phyloP scores from a whole-genome alignment of 2,888 invertebrate genomes.

The Diloba caeruleocephala region DNA sequence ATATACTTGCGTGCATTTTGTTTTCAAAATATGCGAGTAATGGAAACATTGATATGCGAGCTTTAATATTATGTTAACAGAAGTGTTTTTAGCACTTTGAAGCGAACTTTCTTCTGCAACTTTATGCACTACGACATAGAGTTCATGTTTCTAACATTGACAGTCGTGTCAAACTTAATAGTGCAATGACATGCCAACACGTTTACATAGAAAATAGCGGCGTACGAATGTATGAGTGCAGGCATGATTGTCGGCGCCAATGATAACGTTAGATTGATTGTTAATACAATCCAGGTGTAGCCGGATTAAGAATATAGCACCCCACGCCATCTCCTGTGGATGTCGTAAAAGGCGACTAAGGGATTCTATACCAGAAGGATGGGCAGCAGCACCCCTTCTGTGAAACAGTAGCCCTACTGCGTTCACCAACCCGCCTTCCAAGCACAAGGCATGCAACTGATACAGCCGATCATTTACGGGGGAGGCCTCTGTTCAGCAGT shows the following conservation, averaged over 20 bases:
- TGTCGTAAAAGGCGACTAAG: no score
- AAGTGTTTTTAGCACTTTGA: constrained; percentile 14
- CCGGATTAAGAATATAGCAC: no score
- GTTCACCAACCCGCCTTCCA: no score
- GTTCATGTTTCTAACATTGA: constrained; percentile 25
- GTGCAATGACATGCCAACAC: constrained; percentile 53
- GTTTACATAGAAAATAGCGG: constrained; percentile 57
- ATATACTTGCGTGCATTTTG: constrained; percentile 15
- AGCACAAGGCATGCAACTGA: no score
- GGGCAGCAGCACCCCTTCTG: no score
- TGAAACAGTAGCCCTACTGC: no score
- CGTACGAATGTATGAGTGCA: constrained; percentile 12
- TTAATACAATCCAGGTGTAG: constrained; percentile 18
- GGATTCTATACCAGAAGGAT: no score
- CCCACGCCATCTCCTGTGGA: no score
- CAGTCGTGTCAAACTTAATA: constrained; percentile 60
- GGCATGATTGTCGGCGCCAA: constrained; percentile 52
- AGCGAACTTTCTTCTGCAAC: constrained; percentile 3
- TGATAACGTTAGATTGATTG: constrained; percentile 52
- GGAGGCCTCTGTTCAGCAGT: no score
- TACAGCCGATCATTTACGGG: no score
- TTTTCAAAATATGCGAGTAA: constrained; percentile 44
- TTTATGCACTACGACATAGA: constrained; percentile 12
- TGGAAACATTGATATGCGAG: constrained; percentile 28
- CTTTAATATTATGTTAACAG: constrained; percentile 30